These are phyloP conservation scores for Macroramphosus scolopax DNA, from an alignment of 2,797 vertebrate species.

Conservation along the genomic window DNA sequence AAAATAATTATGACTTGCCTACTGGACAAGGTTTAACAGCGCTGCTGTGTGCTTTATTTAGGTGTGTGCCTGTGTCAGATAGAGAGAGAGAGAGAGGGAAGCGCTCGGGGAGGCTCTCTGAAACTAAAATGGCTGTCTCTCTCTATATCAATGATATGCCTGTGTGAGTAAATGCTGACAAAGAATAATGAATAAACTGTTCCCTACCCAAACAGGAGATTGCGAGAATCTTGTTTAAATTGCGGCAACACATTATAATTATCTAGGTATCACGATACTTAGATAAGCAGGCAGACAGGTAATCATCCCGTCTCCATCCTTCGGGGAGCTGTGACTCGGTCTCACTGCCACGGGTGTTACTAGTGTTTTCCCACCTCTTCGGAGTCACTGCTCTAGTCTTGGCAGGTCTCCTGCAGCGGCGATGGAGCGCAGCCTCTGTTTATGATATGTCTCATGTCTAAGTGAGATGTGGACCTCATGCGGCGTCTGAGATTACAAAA, in stretches of 20 bases:
- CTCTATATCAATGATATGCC: conserved; percentile 31
- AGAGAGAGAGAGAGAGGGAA: background rate
- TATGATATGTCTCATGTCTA: conserved; percentile 62
- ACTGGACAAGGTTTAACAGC: conserved; percentile 22
- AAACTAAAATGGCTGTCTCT: conserved; percentile 25
- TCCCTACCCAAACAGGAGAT: conserved; percentile 21
- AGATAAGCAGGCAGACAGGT: conserved; percentile 21
- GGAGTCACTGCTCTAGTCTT: conserved; percentile 37
- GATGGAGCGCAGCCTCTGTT: conserved; percentile 54
- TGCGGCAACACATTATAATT: conserved; percentile 29
- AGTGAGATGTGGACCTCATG: conserved; percentile 67
- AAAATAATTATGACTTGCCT: conserved; percentile 38
- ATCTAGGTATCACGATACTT: conserved; percentile 10
- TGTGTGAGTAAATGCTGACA: conserved; percentile 33
- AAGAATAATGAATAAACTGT: conserved; percentile 39
- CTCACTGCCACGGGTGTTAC: conserved; percentile 34
- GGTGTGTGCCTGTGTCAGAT: background rate
- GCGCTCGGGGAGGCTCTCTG: background rate
- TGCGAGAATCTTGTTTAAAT: conserved; percentile 33
- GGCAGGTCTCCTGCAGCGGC: conserved; percentile 46
- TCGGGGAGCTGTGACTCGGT: conserved; percentile 35
- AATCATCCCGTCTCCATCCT: conserved; percentile 32
- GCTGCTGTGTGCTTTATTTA: conserved; percentile 16
- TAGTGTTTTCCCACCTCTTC: conserved; percentile 9
- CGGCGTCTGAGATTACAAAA: conserved; percentile 67